Base-by-base conservation (phyloP, 2,888 invertebrate species). In the Limnephilus marmoratus region DNA sequence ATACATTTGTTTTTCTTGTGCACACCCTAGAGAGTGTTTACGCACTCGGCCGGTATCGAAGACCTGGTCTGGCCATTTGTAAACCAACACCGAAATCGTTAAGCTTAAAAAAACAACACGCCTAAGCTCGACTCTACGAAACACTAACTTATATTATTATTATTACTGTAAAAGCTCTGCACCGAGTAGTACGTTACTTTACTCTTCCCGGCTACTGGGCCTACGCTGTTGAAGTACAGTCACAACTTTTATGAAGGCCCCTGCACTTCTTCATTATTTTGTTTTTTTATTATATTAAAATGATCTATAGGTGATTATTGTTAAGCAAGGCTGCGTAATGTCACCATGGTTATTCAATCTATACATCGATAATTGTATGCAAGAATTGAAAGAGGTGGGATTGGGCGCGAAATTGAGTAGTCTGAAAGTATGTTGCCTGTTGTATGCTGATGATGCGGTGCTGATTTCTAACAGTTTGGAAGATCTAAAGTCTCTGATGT, bases 21-120 rank as follows among this genome's bases (percentile, higher is more conserved):
- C 31, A 18, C 12, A 2, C 82, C 82, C 34, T 82, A 15, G 31
- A 31, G 13, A 31, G 34, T 34, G 31, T 34, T 82, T 82, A 34
- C 34, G 34, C 82, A 82, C 31, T 82, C 31, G 34, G 82, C 82
- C 31, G 31, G 13, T 82, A 82, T 90, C 91, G 90, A 90, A 90
- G 91, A 90, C 92, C 93, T 93, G 93, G 93, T 91, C 92, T 86
- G 92, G 91, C 91, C 90, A 91, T 91, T 90, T 93, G 93, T 93
- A 93, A 93, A 92, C 93, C 90, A 92, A 93, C 92, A 93, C 93
- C 93, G 90, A 93, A 92, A 92, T 91, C 91, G 93, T 92, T 91
- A 90, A 90, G 90, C 92, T 93, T 92, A 91, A 92, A 93, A 92
- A 93, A 93, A 93, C 92, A 93, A 92, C 93, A 88, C 87, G 53